phyloP scores from a whole-genome alignment of 1,140 invertebrate genomes.

The Mesaphorura yosii region DNA sequence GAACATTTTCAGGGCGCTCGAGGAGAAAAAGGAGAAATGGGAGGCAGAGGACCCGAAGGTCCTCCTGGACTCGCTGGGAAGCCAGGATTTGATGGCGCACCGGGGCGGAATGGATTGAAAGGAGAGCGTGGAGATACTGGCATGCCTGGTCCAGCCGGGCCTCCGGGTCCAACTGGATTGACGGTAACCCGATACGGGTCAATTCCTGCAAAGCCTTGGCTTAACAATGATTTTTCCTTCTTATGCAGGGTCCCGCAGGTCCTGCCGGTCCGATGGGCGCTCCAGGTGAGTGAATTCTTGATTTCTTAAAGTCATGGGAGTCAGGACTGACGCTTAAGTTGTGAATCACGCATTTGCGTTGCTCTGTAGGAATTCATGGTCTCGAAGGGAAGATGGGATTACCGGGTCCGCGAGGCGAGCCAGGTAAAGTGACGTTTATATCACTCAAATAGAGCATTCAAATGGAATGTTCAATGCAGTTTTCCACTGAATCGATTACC shows the following conservation, averaged over 20 bases:
- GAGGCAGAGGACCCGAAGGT: constrained; percentile 35
- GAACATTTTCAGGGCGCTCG: constrained; percentile 23
- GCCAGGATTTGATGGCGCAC: constrained; percentile 34
- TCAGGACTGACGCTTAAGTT: no score
- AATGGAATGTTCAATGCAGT: no score
- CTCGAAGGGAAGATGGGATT: constrained; percentile 34
- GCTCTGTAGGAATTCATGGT: constrained; percentile 26
- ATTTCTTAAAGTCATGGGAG: background rate
- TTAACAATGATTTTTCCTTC: constrained; percentile 3
- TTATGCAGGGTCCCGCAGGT: constrained; percentile 25
- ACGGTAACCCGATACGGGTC: no score
- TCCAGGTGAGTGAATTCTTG: background rate
- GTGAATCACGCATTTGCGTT: background rate
- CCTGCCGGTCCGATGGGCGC: constrained; percentile 29
- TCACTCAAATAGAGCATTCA: no score
- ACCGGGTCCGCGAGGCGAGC: constrained; percentile 34
- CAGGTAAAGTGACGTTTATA: no score
- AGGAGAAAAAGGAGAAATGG: constrained; percentile 28
- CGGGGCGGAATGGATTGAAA: constrained; percentile 32
- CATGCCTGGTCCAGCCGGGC: constrained; percentile 36
- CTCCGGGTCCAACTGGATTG: constrained; percentile 33
- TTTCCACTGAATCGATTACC: no score
- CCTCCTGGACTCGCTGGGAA: constrained; percentile 22
- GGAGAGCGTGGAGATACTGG: constrained; percentile 42
- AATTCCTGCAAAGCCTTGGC: no score